A percentile compares a stretch with the other conserved stretches of the same genome.
These are phyloP conservation scores for Desoria tigrina DNA, from an alignment of 2,888 invertebrate genomes.

Conservation along the genomic window DNA sequence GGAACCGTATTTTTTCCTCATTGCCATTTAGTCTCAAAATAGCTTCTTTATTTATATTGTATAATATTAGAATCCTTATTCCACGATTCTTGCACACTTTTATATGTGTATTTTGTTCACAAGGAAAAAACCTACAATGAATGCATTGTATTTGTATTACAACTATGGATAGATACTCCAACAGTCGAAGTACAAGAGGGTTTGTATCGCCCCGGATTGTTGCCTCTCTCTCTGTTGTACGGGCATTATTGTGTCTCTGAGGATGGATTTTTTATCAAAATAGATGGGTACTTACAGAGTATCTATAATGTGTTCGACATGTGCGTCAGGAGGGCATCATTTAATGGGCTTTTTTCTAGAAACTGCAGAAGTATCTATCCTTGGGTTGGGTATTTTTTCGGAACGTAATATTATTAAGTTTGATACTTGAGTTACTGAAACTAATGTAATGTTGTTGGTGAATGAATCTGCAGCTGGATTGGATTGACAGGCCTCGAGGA, in stretches of 20 bases:
- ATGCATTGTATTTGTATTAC: too few species aligned
- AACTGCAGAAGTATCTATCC: neutral
- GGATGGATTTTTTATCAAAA: constrained; percentile 11
- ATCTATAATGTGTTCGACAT: constrained; percentile 4
- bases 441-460: neutral
- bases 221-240: neutral
- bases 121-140: too few species aligned
- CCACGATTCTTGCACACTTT: too few species aligned
- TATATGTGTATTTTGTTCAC: too few species aligned
- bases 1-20: too few species aligned
- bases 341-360: constrained; percentile 7
- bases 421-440: neutral
- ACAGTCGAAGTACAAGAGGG: too few species aligned
- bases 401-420: neutral
- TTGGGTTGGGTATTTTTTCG: neutral
- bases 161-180: too few species aligned
- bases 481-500: constrained; percentile 14
- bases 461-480: neutral
- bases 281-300: neutral
- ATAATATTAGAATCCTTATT: too few species aligned
- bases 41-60: too few species aligned
- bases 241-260: constrained; percentile 5
- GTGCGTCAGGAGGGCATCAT: constrained; percentile 17
- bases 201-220: neutral
- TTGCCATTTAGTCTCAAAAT: too few species aligned